Conservation (phyloP, 2,888 invertebrate genomes). For the Malachius bipustulatus region DNA sequence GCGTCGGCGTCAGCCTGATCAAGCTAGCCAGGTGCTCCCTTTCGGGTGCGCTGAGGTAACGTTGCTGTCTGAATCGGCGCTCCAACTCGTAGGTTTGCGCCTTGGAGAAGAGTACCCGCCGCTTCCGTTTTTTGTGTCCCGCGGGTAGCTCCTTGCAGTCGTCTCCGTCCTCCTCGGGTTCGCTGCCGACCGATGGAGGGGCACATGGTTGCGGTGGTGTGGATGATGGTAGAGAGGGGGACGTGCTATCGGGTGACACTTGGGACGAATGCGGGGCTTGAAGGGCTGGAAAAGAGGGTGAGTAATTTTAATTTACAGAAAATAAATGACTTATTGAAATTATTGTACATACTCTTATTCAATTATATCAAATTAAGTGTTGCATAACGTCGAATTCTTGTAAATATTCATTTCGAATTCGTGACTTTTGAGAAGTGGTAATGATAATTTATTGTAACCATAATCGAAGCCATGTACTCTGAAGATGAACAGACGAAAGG, state of each 20-base stretch:
- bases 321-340: background rate
- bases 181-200: constrained; percentile 25
- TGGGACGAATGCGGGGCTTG: constrained; percentile 42
- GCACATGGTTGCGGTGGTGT: constrained; percentile 29
- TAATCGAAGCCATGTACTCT: no score
- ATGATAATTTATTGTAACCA: no score
- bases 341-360: no score
- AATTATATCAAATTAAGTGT: no score
- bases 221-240: constrained; percentile 56
- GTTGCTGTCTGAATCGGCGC: constrained; percentile 86
- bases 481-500: no score
- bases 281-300: constrained; percentile 11
- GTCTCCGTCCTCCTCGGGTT: constrained; percentile 39
- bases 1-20: constrained; percentile 92
- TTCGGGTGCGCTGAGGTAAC: constrained; percentile 95
- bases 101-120: constrained; percentile 93
- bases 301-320: no score
- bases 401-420: no score
- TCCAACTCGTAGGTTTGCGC: constrained; percentile 95
- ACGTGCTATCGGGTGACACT: constrained; percentile 76
- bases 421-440: no score
- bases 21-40: constrained; percentile 91
- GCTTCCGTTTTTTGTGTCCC: constrained; percentile 79
- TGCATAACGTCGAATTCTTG: no score
- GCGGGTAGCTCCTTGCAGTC: constrained; percentile 31